These are phyloP conservation scores for Salticus scenicus DNA, from an alignment of 2,888 invertebrate species.

Conservation along the genomic window DNA sequence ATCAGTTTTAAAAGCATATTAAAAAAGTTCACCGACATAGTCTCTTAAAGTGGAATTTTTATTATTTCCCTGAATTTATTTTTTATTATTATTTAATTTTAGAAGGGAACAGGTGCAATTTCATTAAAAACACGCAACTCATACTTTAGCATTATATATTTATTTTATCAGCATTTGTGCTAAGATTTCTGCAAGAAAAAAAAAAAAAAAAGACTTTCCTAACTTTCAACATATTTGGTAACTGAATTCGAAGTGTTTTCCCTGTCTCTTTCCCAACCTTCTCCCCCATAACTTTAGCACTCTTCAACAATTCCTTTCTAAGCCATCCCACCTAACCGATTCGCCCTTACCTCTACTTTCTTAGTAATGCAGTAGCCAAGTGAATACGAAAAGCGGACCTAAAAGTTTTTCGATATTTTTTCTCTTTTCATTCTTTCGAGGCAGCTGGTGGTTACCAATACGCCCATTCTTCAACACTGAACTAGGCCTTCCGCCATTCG, in stretches of 20 bases:
- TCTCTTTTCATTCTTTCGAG: conserved; percentile 8
- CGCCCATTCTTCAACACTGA: not conserved
- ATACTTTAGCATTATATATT: not conserved
- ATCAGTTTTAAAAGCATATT: no score
- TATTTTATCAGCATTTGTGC: conserved; percentile 25
- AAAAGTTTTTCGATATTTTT: conserved; percentile 41
- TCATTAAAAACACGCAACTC: conserved; percentile 1
- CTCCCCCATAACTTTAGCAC: conserved; percentile 2
- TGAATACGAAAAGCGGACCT: conserved; percentile 51
- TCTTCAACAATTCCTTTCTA: conserved; percentile 20
- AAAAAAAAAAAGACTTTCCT: conserved; percentile 39
- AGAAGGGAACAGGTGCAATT: no score
- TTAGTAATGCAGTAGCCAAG: conserved; percentile 53
- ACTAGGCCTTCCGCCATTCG: conserved; percentile 34
- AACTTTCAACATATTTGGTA: conserved; percentile 37
- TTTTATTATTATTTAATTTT: no score
- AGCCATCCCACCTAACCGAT: not conserved
- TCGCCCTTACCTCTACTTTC: conserved; percentile 11
- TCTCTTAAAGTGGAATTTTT: no score
- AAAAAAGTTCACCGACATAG: no score
- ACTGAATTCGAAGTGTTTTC: conserved; percentile 23
- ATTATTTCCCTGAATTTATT: no score
- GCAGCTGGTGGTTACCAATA: conserved; percentile 45
- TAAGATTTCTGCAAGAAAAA: conserved; percentile 36
- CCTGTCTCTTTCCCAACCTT: conserved; percentile 19